Conservation (phyloP, 53 echinoderm and acorn worm genomes). For the Pentamera pediparva region DNA sequence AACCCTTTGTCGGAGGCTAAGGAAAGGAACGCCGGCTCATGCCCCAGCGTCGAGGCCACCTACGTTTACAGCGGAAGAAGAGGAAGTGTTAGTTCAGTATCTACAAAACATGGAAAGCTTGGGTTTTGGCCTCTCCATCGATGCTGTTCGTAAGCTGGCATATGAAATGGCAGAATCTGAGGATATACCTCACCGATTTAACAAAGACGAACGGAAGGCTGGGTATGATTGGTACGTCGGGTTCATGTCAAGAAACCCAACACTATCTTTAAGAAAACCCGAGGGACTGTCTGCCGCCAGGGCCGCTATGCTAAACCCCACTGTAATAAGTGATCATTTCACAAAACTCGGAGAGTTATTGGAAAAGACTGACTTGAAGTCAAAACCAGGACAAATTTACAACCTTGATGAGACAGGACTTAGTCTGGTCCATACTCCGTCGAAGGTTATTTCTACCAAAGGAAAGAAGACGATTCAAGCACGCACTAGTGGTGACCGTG, state of each 20-base stretch:
- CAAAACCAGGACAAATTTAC: slow-evolving; percentile 4
- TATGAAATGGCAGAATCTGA: too few relatives aligned
- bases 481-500: slow-evolving; percentile 11
- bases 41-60: too few relatives aligned
- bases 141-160: too few relatives aligned
- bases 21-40: too few relatives aligned
- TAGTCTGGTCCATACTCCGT: slow-evolving; percentile 22
- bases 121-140: too few relatives aligned
- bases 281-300: slow-evolving; percentile 9
- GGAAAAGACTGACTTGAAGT: background rate
- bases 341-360: slow-evolving; percentile 8
- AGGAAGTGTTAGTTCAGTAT: too few relatives aligned
- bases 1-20: too few relatives aligned
- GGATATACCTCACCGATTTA: background rate
- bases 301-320: slow-evolving; percentile 8
- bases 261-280: slow-evolving; percentile 40
- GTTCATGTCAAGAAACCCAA: slow-evolving; percentile 38
- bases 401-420: slow-evolving; percentile 17
- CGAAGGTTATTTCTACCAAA: slow-evolving; percentile 2
- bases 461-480: slow-evolving; percentile 2
- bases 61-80: too few relatives aligned
- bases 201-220: background rate
- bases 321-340: slow-evolving; percentile 3
- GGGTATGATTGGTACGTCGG: slow-evolving; percentile 34
- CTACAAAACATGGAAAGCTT: too few relatives aligned